Base-by-base conservation (phyloP, 1,140 invertebrate genomes). In the Aplysia californica region DNA sequence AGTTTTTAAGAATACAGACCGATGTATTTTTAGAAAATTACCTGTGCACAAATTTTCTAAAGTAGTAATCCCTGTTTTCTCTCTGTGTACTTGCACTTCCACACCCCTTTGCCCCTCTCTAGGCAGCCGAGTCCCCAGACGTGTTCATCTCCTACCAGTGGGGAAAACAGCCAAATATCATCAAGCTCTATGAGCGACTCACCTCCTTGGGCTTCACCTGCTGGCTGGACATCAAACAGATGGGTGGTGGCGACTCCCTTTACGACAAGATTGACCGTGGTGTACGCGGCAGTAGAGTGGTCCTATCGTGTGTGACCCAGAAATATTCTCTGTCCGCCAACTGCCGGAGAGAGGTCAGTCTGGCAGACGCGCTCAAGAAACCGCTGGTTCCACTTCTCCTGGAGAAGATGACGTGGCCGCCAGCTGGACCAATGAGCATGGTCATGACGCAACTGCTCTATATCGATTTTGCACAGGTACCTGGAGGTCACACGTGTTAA, bases 181-280 rank as follows among this genome's bases (percentile, higher is more conserved):
- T 78, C 56, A 68, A 73, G 3, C 64, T 89, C 36, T 87, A 86
- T 66, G 71, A 84, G 58, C 77, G 79, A 23, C 78, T 89, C 50
- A 80, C 75, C 20, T 71, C 77, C 3, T 55, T 83, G 21, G 88
- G 87, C 15, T 86, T 79, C 33, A 77, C 69, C n/a, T 86, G 85
- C 70, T 89, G 88, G 88, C 80, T 88, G 82, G 88, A 88, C 72
- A 88, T 89, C 23, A 79, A 83, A 36, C 87, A 88, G 78, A 89
- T 89, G 88, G 88, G 87, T 3, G 87, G 87, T 23, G 88, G 88
- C 31, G 88, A 88, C 74, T 87, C 86, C 0, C 78, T 89, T 18
- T 89, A 86, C 75, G 85, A 86, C 68, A 88, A 87, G 76, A 89
- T 89, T 71, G 88, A 89, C 79, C 65, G 76, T n/a, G 88, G 87